Conservation (phyloP, 2,113 vertebrate species). For the Tursiops truncatus region DNA sequence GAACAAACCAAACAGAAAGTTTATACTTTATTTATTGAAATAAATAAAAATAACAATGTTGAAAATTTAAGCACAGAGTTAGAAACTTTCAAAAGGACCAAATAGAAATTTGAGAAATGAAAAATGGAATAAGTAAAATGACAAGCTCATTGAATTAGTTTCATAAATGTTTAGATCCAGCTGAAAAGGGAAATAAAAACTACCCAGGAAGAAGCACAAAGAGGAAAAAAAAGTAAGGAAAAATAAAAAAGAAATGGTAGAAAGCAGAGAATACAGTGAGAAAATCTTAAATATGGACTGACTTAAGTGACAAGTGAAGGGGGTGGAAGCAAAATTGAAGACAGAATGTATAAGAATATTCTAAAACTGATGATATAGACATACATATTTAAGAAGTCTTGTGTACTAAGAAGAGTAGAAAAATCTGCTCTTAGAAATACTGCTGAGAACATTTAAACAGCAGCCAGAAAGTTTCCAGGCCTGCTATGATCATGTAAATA, state of each 20-base stretch:
- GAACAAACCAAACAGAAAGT: neutral
- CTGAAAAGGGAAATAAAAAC: neutral
- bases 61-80: neutral
- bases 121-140: neutral
- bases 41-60: neutral
- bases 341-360: neutral
- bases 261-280: neutral
- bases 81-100: neutral
- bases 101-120: neutral
- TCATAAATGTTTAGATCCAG: neutral
- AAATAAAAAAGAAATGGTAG: neutral
- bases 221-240: neutral
- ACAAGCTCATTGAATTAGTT: neutral
- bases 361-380: neutral
- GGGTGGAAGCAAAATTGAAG: neutral
- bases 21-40: neutral
- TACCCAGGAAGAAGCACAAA: neutral
- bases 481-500: neutral
- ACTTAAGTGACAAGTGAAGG: neutral
- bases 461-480: neutral
- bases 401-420: neutral
- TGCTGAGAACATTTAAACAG: neutral
- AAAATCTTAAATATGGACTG: neutral
- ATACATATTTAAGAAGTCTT: neutral
- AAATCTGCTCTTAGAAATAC: neutral